Percentiles rank a stretch among this genome's conserved stretches.
Conservation (phyloP, 2,888 invertebrate genomes). For the Gymnocheta viridis region DNA sequence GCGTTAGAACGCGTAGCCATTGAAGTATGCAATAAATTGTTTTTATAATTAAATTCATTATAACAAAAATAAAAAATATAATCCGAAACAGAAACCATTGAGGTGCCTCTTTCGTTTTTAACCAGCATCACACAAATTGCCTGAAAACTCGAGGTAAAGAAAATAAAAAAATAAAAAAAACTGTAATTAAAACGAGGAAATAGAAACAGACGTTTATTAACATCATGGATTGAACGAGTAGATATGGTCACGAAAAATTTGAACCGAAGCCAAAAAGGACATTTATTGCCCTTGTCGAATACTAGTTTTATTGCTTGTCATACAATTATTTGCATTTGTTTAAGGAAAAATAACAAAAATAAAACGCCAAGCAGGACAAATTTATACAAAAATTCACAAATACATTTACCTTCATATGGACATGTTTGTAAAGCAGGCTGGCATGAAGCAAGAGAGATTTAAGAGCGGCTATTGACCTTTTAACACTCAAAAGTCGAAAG, state of each 20-base stretch:
- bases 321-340: slow-evolving; percentile 69
- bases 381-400: slow-evolving; percentile 17
- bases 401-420: slow-evolving; percentile 7
- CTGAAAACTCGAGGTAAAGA: slow-evolving; percentile 25
- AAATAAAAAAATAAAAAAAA: slow-evolving; percentile 5
- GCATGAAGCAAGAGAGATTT: slow-evolving; percentile 37
- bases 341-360: slow-evolving; percentile 22
- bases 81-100: neutral
- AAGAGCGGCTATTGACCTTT: slow-evolving; percentile 64
- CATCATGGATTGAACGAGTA: slow-evolving; percentile 16
- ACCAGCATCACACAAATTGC: slow-evolving; percentile 48
- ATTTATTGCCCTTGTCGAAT: slow-evolving; percentile 69
- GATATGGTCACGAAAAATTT: slow-evolving; percentile 56
- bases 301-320: slow-evolving; percentile 68
- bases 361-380: slow-evolving; percentile 1
- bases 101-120: slow-evolving; percentile 44
- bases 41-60: slow-evolving; percentile 46
- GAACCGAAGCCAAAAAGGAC: slow-evolving; percentile 66
- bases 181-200: slow-evolving; percentile 27
- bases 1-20: neutral
- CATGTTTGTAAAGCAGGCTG: too few species aligned
- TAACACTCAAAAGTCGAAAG: slow-evolving; percentile 43
- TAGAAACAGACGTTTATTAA: slow-evolving; percentile 54
- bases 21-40: slow-evolving; percentile 37
- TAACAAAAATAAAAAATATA: neutral